phyloP scores from a whole-genome alignment of 2,888 invertebrate genomes.

The Habrosyne pyritoides region DNA sequence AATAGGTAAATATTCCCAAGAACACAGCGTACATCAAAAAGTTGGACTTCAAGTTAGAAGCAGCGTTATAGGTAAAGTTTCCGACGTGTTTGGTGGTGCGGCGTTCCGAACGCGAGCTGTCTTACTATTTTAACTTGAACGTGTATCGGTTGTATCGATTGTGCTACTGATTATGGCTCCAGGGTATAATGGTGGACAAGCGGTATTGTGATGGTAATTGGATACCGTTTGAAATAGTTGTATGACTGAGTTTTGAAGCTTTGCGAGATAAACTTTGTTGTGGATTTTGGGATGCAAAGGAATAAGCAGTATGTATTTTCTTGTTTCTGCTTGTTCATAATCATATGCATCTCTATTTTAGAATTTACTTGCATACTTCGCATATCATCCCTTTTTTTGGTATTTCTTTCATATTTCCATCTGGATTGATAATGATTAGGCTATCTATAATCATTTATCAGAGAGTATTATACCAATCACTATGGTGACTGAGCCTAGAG shows the following conservation, averaged over 20 bases:
- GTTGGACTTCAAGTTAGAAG: not conserved
- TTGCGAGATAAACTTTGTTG: not conserved
- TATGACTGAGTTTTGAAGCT: not conserved
- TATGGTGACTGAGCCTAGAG: no score
- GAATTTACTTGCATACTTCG: no score
- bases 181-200: not conserved
- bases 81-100: not conserved
- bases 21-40: not conserved
- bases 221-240: not conserved
- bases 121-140: not conserved
- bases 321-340: no score
- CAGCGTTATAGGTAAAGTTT: constrained; percentile 2
- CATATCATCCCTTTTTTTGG: no score
- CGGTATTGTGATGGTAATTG: not conserved
- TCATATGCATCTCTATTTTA: no score
- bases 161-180: not conserved
- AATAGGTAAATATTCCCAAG: not conserved
- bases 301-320: no score
- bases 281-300: no score
- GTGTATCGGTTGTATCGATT: not conserved
- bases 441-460: no score
- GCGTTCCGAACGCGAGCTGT: not conserved
- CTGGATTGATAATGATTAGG: no score
- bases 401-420: no score
- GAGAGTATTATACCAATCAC: no score